Evolutionary conservation across 2,888 invertebrate species (phyloP).

Genomic region (Tigriopus californicus): DNA sequence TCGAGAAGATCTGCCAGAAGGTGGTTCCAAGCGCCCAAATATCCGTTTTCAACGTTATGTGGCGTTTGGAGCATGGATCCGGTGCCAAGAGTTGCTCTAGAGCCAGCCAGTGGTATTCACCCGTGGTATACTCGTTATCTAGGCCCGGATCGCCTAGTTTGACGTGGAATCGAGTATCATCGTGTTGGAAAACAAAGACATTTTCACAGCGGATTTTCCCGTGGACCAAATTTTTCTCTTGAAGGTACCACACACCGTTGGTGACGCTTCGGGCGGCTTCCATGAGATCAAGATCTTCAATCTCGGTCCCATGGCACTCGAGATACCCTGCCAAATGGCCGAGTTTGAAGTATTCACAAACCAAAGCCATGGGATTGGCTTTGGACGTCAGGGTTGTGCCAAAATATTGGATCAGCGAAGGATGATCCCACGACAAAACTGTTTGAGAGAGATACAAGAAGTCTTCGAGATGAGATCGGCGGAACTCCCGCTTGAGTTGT

Average conservation of each 20-base stretch:
- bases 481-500: conserved; percentile 1
- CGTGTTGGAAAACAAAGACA: conserved; percentile 53
- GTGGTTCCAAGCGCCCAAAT: conserved; percentile 84
- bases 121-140: conserved; percentile 20
- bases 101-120: not conserved
- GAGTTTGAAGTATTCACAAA: conserved; percentile 55
- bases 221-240: conserved; percentile 61
- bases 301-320: conserved; percentile 30
- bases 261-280: conserved; percentile 63
- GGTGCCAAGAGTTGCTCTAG: not conserved
- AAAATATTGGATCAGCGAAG: not conserved
- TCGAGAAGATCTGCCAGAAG: conserved; percentile 75
- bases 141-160: conserved; percentile 70
- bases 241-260: conserved; percentile 65
- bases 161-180: conserved; percentile 46
- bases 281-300: conserved; percentile 43
- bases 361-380: conserved; percentile 52
- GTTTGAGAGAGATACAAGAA: conserved; percentile 4
- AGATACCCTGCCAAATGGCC: conserved; percentile 56
- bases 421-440: not conserved
- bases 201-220: conserved; percentile 65
- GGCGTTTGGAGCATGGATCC: not conserved
- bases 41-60: conserved; percentile 31
- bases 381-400: not conserved
- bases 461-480: not conserved